Conservation (phyloP, 2,113 vertebrate genomes). For the Channa maculata region DNA sequence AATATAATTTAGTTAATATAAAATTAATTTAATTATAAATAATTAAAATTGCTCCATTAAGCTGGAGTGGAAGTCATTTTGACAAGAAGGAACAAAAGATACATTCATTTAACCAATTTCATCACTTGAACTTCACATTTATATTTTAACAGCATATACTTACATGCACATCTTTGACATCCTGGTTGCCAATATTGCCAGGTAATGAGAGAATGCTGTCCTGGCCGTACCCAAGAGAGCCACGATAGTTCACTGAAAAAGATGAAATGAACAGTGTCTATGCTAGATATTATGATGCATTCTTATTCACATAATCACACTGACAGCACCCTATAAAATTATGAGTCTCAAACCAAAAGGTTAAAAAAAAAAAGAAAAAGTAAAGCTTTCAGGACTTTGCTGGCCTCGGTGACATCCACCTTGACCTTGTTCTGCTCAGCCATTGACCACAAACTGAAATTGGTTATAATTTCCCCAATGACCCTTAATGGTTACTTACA, state of each 20-base stretch:
- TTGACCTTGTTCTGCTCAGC: not conserved
- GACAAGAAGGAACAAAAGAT: no score
- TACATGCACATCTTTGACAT: slow-evolving; percentile 95
- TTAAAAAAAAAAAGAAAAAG: no score
- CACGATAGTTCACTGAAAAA: slow-evolving; percentile 92
- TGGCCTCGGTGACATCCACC: not conserved
- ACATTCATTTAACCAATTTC: no score
- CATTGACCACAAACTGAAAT: not conserved
- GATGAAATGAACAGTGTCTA: not conserved
- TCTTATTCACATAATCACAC: not conserved
- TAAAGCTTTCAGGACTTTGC: no score
- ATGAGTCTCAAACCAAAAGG: not conserved
- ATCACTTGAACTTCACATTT: no score
- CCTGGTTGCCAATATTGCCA: slow-evolving; percentile 91
- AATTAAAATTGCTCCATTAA: not conserved
- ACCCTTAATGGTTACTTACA: not conserved
- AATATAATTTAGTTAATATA: no score
- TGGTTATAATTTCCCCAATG: not conserved
- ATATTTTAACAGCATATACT: slow-evolving; percentile 13
- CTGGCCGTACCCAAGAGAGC: slow-evolving; percentile 93
- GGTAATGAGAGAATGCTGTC: slow-evolving; percentile 90
- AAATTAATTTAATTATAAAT: no score
- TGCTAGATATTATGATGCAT: not conserved
- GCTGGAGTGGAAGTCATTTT: not conserved
- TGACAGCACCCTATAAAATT: not conserved